Evolutionary conservation across 2,113 vertebrate genomes (phyloP).

Genomic region (Struthidea cinerea): DNA sequence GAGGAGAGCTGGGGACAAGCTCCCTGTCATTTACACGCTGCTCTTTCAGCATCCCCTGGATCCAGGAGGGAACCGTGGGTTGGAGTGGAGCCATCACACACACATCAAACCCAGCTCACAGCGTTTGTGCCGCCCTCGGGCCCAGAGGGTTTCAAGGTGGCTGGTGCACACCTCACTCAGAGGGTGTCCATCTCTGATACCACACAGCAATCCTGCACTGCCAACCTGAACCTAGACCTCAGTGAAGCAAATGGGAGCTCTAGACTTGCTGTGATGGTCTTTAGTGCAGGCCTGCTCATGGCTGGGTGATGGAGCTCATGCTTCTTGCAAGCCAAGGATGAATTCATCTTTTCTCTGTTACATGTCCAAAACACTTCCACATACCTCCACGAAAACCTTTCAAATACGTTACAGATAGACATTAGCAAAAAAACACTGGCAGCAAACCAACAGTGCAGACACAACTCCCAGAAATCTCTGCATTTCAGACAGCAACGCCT

Average conservation of each 20-base stretch:
- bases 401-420: neutral
- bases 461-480: neutral
- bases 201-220: neutral
- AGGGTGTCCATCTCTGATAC: neutral
- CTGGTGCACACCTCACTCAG: neutral
- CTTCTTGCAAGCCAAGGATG: neutral
- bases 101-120: neutral
- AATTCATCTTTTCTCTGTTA: neutral
- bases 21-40: accelerated
- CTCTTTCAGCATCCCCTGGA: neutral
- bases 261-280: neutral
- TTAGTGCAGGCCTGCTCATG: neutral
- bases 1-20: neutral
- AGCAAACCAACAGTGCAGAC: neutral
- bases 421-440: neutral
- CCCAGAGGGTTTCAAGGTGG: neutral
- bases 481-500: neutral
- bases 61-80: accelerated
- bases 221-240: neutral
- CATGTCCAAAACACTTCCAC: neutral
- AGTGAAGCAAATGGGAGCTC: neutral
- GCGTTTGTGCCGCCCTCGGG: accelerated
- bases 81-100: neutral
- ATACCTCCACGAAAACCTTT: neutral
- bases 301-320: neutral